Evolutionary conservation across 2,888 invertebrate genomes (phyloP), one percentile per base, ranked within the genome.

Genomic region (Hylaea fasciaria): DNA sequence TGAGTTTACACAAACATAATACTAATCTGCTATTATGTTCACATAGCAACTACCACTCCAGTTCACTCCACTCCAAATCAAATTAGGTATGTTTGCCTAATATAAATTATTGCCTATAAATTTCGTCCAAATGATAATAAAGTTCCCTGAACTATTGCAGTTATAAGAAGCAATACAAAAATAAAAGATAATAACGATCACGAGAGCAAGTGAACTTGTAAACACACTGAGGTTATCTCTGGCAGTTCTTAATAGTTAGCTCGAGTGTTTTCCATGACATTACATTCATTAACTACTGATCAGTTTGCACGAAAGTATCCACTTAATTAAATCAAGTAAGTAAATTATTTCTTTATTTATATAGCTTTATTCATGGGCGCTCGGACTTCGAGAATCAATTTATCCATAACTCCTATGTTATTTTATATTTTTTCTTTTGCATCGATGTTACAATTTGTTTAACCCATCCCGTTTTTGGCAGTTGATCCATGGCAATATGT

Each of bases 201-300:
- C 10, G 37, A 65, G 68, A 62, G 48, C 69, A 69, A 72, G 78
- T 53, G 56, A 48, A 56, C 44, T 40, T 48, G 61, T 85, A 84
- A 87, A 83, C 84, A 86, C 52, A 65, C 63, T 64, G 70, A 70
- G 89, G 89, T 88, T 89, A 89, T 89, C 89, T 76, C 8, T 22
- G 66, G 57, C 62, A 65, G 74, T 75, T 76, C 70, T 71, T 84
- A 82, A 49, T 85, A 85, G 80, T 76, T 75, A 69, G 74, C 70
- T 64, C 66, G 63, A 65, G 63, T 71, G 69, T 73, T 80, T 80
- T 78, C 70, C 60, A 64, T 60, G 65, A 64, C 80, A 85, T 78
- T 85, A 70, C 67, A 71, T 65, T 72, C 67, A 51, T 57, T 66
- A 69, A 62, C 72, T 70, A 67, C 74, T 71, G 70, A 70, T 72